Evolutionary conservation across 2,797 vertebrate species (phyloP).

Genomic region (Zalophus californianus): DNA sequence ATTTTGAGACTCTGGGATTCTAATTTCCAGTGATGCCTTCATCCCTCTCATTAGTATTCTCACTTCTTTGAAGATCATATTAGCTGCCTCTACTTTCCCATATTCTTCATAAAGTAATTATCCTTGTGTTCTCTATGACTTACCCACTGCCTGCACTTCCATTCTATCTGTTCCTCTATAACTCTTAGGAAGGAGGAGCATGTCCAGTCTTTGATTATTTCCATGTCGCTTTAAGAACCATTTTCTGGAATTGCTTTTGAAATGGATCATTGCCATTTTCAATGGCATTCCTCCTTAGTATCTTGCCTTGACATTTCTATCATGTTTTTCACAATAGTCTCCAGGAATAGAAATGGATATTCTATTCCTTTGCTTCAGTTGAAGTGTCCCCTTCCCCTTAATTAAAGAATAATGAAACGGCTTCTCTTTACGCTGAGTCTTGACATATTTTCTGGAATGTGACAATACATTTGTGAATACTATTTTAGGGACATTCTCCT

Average conservation of each 20-base stretch:
- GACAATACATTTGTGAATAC: conserved; percentile 11
- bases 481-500: conserved; percentile 5
- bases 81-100: background rate
- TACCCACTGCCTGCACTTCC: background rate
- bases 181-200: background rate
- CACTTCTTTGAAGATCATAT: background rate
- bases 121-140: background rate
- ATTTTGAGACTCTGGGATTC: background rate
- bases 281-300: background rate
- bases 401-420: conserved; percentile 48
- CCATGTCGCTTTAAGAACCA: background rate
- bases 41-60: background rate
- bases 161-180: background rate
- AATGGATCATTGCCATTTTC: conserved; percentile 11
- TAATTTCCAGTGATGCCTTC: background rate
- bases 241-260: conserved; percentile 29
- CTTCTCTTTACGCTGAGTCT: conserved; percentile 18
- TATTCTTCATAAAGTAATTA: background rate
- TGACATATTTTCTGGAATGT: conserved; percentile 20
- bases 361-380: background rate
- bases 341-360: conserved; percentile 1
- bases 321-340: background rate
- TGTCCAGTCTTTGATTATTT: conserved; percentile 12
- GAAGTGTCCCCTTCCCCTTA: background rate
- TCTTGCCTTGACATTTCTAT: conserved; percentile 26